Conservation (phyloP, 2,113 vertebrate species). For the Callionymus lyra region DNA sequence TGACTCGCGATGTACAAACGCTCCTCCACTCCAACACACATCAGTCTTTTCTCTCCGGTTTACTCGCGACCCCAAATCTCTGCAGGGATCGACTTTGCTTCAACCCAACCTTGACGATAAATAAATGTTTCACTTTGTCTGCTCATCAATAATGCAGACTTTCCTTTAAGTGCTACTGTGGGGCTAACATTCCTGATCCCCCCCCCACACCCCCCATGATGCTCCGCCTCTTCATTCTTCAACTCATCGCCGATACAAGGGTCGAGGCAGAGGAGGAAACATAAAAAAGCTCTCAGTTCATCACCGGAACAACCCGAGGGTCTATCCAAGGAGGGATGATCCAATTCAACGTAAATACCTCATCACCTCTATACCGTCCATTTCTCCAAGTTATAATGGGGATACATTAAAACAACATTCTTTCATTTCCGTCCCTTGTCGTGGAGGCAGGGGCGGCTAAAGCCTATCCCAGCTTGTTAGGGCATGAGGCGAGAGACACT, state of each 20-base stretch:
- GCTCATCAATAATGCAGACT: constrained; percentile 82
- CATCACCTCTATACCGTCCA: no score
- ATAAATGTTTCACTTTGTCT: constrained; percentile 83
- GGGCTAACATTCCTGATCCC: constrained; percentile 63
- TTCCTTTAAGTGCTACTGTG: constrained; percentile 79
- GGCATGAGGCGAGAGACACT: no score
- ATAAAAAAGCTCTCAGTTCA: constrained; percentile 49
- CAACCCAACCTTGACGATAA: constrained; percentile 59
- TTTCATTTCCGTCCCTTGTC: no score
- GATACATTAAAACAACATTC: no score
- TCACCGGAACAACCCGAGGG: constrained; percentile 17
- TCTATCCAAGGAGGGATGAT: constrained; percentile 38
- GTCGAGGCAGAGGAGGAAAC: constrained; percentile 21
- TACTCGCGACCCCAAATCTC: constrained; percentile 32
- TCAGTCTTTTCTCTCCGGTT: constrained; percentile 32
- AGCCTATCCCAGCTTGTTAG: no score
- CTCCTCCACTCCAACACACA: constrained; percentile 25
- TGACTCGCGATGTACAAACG: constrained; percentile 36
- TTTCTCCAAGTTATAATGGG: no score
- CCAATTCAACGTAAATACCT: constrained; percentile 5
- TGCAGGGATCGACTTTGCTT: constrained; percentile 27
- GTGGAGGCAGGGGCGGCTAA: no score
- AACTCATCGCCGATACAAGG: constrained; percentile 18
- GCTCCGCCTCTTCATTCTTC: constrained; percentile 18
- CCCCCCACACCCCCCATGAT: constrained; percentile 25